Percentiles rank a stretch among this genome's conserved stretches.
Evolutionary conservation across 2,888 invertebrate genomes (phyloP).

Genomic region (Caenorhabditis wallacei): DNA sequence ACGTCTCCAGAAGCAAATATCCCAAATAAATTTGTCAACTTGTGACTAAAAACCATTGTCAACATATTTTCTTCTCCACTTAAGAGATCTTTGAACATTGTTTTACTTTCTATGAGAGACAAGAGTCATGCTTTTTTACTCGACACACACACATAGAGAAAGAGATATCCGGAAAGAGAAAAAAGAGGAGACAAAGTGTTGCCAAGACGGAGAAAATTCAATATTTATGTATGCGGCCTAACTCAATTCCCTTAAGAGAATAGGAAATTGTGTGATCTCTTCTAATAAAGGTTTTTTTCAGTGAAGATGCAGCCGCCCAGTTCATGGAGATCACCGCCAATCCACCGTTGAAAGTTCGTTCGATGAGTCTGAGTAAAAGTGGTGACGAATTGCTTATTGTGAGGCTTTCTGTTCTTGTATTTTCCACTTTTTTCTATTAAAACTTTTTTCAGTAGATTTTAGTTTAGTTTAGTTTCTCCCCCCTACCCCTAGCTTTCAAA

Average conservation of each 20-base stretch:
- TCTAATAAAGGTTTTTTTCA: slow-evolving; percentile 50
- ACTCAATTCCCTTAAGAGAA: slow-evolving; percentile 27
- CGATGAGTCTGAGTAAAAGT: slow-evolving; percentile 66
- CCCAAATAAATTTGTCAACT: slow-evolving; percentile 19
- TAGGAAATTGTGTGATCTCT: neutral
- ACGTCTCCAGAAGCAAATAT: neutral
- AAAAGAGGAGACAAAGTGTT: slow-evolving; percentile 12
- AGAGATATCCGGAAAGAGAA: neutral
- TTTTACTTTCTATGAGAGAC: neutral
- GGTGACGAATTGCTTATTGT: slow-evolving; percentile 66
- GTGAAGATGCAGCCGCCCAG: slow-evolving; percentile 73
- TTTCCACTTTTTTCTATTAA: slow-evolving; percentile 9
- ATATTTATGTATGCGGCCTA: slow-evolving; percentile 25
- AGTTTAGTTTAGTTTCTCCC: slow-evolving; percentile 25
- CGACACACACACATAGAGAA: neutral
- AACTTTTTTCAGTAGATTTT: slow-evolving; percentile 3
- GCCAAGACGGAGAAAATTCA: slow-evolving; percentile 29
- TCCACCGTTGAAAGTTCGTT: slow-evolving; percentile 69
- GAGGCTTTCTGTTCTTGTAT: slow-evolving; percentile 44
- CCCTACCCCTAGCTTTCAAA: neutral
- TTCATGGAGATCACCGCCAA: slow-evolving; percentile 70
- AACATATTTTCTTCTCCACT: slow-evolving; percentile 24
- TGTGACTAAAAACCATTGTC: slow-evolving; percentile 9
- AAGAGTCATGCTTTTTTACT: slow-evolving; percentile 31
- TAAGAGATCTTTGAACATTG: slow-evolving; percentile 21